These are phyloP conservation scores for Hoplodrina blanda DNA, from an alignment of 2,888 invertebrate species.

Conservation along the genomic window DNA sequence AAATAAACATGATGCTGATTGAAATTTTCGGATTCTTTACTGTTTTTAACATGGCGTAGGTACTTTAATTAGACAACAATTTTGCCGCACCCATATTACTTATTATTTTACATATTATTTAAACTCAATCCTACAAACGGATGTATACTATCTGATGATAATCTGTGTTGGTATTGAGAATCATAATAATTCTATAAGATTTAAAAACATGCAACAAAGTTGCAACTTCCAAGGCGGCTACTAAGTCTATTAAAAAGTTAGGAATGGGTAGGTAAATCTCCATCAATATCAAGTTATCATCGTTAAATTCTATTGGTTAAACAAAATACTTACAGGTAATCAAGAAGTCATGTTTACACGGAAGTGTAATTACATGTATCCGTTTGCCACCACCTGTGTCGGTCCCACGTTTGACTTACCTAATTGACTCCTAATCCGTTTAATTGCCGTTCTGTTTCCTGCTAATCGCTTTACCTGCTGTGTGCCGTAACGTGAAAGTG, in stretches of 20 bases:
- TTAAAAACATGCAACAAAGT: too few species aligned
- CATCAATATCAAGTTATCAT: neutral
- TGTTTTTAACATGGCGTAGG: neutral
- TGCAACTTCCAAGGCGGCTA: too few species aligned
- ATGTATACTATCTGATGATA: too few species aligned
- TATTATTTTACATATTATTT: neutral
- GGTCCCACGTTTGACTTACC: constrained; percentile 54
- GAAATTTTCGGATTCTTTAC: constrained; percentile 20
- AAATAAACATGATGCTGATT: constrained; percentile 13
- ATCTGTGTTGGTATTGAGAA: too few species aligned
- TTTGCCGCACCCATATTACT: neutral
- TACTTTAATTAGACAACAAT: neutral
- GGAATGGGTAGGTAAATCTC: neutral
- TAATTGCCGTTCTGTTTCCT: constrained; percentile 52
- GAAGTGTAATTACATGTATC: constrained; percentile 47
- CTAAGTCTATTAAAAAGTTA: too few species aligned
- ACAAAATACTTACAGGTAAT: neutral
- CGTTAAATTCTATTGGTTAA: neutral
- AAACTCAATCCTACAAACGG: too few species aligned
- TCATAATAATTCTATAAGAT: too few species aligned
- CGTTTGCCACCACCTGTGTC: constrained; percentile 38
- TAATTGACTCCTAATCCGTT: constrained; percentile 35
- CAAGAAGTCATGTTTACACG: constrained; percentile 26
- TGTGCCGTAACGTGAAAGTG: constrained; percentile 46
- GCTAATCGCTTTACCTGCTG: constrained; percentile 32